phyloP scores from a whole-genome alignment of 2,888 invertebrate species.

The Endotricha flammealis region DNA sequence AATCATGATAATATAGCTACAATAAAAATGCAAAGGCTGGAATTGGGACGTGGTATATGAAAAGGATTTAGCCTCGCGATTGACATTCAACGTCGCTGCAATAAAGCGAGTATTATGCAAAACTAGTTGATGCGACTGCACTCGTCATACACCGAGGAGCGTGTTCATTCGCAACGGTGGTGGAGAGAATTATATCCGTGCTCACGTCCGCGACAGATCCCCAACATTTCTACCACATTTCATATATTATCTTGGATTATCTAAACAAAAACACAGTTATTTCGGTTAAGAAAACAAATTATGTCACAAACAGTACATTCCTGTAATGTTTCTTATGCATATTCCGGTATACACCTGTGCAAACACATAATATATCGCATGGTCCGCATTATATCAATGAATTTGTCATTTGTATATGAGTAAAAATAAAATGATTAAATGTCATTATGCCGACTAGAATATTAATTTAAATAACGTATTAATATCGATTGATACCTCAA shows the following conservation, averaged over 20 bases:
- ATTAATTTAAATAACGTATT: too few relatives aligned
- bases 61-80: slow-evolving; percentile 46
- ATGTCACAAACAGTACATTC: too few relatives aligned
- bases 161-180: background rate
- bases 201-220: slow-evolving; percentile 43
- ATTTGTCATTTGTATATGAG: too few relatives aligned
- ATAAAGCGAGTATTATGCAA: slow-evolving; percentile 59
- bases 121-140: slow-evolving; percentile 51
- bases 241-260: slow-evolving; percentile 19
- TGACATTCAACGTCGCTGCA: slow-evolving; percentile 59
- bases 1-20: too few relatives aligned
- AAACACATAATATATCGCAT: too few relatives aligned
- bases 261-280: background rate
- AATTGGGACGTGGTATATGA: slow-evolving; percentile 21
- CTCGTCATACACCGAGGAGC: slow-evolving; percentile 10
- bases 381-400: too few relatives aligned
- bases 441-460: too few relatives aligned
- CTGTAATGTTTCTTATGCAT: too few relatives aligned
- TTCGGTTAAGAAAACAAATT: too few relatives aligned
- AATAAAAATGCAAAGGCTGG: slow-evolving; percentile 1
- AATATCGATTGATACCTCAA: too few relatives aligned
- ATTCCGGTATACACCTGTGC: too few relatives aligned
- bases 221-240: slow-evolving; percentile 24
- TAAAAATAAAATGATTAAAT: too few relatives aligned
- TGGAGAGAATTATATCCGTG: slow-evolving; percentile 13